Evolutionary conservation across 2,797 vertebrate genomes (phyloP), one percentile per base, ranked within the genome.

Genomic region (Arctocebus calabarensis): DNA sequence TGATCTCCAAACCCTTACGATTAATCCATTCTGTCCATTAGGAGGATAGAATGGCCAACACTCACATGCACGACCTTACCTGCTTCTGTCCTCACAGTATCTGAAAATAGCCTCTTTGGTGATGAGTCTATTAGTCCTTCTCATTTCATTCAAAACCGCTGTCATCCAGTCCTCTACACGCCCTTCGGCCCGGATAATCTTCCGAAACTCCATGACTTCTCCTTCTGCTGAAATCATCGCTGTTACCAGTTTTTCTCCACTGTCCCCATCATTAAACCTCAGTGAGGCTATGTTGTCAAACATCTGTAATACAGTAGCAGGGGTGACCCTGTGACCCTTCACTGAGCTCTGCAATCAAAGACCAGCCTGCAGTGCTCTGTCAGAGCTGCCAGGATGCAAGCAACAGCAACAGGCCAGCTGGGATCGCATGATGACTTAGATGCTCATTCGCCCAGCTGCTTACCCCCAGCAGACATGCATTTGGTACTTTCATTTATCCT

Each of bases 91-190:
- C 83, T 99, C 98, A 71, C 99, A 99, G 95, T 99, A 99, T 98
- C 95, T 97, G 96, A 99, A 99, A 97, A 99, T 99, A 32, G 99
- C 99, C 97, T 99, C 99, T 94, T 99, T 99, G 66, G 99, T 99
- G 91, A 99, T 98, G 29, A 99, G 99, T 57, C 99, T 98, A 97
- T 99, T 99, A 0, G 99, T 99, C 90, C 98, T 98, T 88, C 99
- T 99, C 99, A 99, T 99, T 96, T 99, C 99, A 1, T 96, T 95
- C 45, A 99, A 97, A 17, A 99, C 98, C 0, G 96, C 98, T 0
- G 98, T 99, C 99, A 99, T 99, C 99, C 99, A 99, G 0, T 99
- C 99, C 98, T 99, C 99, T 96, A 99, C 99, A 8, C 99, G 99
- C 20, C 99, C 99, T 88, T 99, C 99, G 0, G 99, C 99, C 40